Evolutionary conservation across 2,113 vertebrate species (phyloP).

Genomic region (Urocynchramus pylzowi): DNA sequence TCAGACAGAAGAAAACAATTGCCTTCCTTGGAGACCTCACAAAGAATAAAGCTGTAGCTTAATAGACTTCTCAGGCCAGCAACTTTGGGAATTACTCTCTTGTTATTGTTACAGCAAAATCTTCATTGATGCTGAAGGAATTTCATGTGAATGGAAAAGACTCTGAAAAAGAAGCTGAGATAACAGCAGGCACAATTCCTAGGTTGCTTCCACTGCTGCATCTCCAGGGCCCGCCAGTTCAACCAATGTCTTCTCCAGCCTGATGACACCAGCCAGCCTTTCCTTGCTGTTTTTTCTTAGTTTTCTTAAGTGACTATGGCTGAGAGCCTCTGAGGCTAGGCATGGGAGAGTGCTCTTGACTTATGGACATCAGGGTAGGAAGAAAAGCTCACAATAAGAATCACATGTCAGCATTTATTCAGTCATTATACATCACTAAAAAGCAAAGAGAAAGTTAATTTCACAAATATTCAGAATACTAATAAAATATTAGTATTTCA

Average conservation of each 20-base stretch:
- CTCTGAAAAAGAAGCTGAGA: neutral
- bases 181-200: neutral
- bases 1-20: conserved; percentile 28
- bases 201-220: rapidly evolving
- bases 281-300: neutral
- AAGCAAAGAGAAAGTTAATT: neutral
- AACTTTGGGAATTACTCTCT: neutral
- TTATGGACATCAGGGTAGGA: neutral
- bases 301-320: neutral
- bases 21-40: neutral
- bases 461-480: neutral
- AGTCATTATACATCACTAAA: neutral
- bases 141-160: neutral
- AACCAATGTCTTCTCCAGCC: neutral
- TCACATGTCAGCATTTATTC: neutral
- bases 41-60: neutral
- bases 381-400: neutral
- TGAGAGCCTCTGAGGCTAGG: neutral
- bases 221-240: neutral
- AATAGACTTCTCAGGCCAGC: neutral
- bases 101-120: neutral
- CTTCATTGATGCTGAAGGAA: neutral
- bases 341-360: neutral
- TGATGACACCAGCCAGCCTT: neutral
- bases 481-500: neutral